These are phyloP conservation scores for Xiphophorus maculatus DNA, from an alignment of 2,113 vertebrate genomes.

Conservation along the genomic window DNA sequence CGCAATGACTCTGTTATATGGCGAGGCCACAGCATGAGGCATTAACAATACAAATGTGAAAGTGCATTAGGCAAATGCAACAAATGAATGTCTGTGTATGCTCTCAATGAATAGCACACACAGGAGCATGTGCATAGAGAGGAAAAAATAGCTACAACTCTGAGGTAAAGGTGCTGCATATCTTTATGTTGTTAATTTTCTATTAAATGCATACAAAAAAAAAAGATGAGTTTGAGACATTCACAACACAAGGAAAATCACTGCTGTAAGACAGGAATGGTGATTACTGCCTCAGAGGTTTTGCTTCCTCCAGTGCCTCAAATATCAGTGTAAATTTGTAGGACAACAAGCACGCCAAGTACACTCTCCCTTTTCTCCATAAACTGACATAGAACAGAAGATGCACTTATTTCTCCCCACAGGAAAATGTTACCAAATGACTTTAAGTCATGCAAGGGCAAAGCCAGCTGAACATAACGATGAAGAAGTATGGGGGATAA, in stretches of 20 bases:
- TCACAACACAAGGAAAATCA: background rate
- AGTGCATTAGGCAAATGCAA: conserved; percentile 11
- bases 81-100: background rate
- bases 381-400: conserved; percentile 9
- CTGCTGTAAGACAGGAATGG: conserved; percentile 4
- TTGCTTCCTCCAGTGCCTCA: background rate
- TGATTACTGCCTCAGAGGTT: conserved; percentile 3
- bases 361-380: conserved; percentile 14
- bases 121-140: background rate
- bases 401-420: conserved; percentile 5
- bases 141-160: background rate
- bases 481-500: conserved; percentile 29
- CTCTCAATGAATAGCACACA: background rate
- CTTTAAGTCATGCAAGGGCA: conserved; percentile 2
- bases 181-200: conserved; percentile 1
- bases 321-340: conserved; percentile 16
- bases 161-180: background rate
- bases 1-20: conserved; percentile 29
- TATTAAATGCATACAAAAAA: conserved; percentile 19
- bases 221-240: background rate
- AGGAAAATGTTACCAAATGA: conserved; percentile 9
- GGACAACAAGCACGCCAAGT: conserved; percentile 16
- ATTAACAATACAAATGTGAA: conserved; percentile 23
- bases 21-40: background rate
- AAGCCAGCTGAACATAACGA: conserved; percentile 18